A percentile compares a stretch with the other conserved stretches of the same genome.
These are phyloP conservation scores for Neria commutata DNA, from an alignment of 2,888 invertebrate species.

Conservation along the genomic window DNA sequence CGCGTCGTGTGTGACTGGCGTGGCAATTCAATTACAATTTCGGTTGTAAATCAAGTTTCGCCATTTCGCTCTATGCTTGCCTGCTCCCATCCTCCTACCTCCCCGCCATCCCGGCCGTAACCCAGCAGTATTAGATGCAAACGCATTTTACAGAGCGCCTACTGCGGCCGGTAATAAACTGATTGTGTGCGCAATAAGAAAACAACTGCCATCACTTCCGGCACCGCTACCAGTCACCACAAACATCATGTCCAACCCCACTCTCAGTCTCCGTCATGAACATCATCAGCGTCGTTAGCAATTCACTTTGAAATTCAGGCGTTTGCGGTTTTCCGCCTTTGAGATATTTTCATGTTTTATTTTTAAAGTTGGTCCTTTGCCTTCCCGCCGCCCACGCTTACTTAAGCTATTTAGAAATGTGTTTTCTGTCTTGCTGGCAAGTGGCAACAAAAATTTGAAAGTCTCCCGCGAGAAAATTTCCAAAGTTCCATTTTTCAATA, in stretches of 20 bases:
- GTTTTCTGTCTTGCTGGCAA: no score
- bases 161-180: slow-evolving; percentile 1
- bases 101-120: background rate
- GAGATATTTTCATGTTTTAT: background rate
- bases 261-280: no score
- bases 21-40: slow-evolving; percentile 20
- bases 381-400: no score
- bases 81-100: background rate
- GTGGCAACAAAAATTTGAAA: slow-evolving; percentile 10
- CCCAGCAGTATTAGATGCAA: background rate
- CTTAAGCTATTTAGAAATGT: no score
- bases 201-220: slow-evolving; percentile 8
- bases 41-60: slow-evolving; percentile 11
- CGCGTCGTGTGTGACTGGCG: background rate
- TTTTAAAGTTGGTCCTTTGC: background rate
- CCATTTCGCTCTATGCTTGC: background rate
- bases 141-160: background rate
- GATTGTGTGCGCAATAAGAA: slow-evolving; percentile 17
- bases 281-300: background rate
- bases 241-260: no score
- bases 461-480: slow-evolving; percentile 11
- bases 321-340: slow-evolving; percentile 2
- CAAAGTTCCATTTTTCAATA: background rate
- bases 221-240: no score
- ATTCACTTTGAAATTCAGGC: slow-evolving; percentile 5